Evolutionary conservation across 2,113 vertebrate species (phyloP).

Genomic region (Ageneiosus marmoratus): DNA sequence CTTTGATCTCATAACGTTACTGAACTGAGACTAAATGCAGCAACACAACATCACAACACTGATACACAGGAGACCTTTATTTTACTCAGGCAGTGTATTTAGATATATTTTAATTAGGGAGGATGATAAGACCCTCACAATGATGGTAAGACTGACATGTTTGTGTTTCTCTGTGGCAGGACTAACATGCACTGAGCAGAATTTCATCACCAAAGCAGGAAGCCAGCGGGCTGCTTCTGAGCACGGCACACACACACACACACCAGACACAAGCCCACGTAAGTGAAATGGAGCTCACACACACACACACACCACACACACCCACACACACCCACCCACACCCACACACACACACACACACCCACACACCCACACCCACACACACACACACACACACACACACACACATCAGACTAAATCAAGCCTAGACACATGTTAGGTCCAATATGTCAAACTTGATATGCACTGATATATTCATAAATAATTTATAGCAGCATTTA

Average conservation of each 20-base stretch:
- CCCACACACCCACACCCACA: constrained; percentile 85
- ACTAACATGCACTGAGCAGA: constrained; percentile 93
- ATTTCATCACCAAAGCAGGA: constrained; percentile 91
- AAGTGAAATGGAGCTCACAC: constrained; percentile 57
- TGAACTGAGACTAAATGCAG: too few relatives aligned
- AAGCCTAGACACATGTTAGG: not conserved
- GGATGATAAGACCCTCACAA: not conserved
- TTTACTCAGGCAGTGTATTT: too few relatives aligned
- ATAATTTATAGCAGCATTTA: not conserved
- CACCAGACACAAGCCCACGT: constrained; percentile 95
- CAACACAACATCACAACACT: too few relatives aligned
- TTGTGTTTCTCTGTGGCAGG: constrained; percentile 67
- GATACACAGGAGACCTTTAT: too few relatives aligned
- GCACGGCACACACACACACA: constrained; percentile 80
- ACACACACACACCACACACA: not conserved
- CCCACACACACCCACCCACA: constrained; percentile 82
- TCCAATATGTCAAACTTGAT: not conserved
- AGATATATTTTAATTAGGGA: too few relatives aligned
- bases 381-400: constrained; percentile 61
- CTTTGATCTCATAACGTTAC: too few relatives aligned
- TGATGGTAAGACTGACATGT: not conserved
- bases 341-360: constrained; percentile 79
- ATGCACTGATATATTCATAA: not conserved
- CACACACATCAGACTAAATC: not conserved
- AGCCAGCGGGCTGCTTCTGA: constrained; percentile 86